Conservation (phyloP, 1,140 invertebrate species). For the Laodelphax striatellus region DNA sequence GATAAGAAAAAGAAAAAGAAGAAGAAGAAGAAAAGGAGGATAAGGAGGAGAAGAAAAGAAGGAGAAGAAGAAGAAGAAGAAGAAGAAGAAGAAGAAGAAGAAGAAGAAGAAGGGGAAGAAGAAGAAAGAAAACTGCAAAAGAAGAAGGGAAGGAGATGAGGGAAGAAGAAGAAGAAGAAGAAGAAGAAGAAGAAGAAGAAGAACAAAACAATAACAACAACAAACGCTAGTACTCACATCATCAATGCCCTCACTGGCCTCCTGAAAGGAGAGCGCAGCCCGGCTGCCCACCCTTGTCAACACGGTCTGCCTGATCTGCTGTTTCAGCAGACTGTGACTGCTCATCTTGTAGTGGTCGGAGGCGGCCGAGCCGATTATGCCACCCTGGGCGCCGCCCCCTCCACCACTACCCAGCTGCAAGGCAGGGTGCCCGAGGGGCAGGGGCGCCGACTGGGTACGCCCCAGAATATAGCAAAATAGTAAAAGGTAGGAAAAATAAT, state of each 20-base stretch:
- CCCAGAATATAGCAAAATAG: too few species aligned
- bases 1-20: too few species aligned
- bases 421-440: slow-evolving; percentile 91
- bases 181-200: too few species aligned
- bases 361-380: slow-evolving; percentile 40
- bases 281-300: slow-evolving; percentile 25
- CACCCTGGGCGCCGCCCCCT: slow-evolving; percentile 7
- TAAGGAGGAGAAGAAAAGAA: too few species aligned
- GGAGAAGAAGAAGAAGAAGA: too few species aligned
- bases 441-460: slow-evolving; percentile 88
- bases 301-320: slow-evolving; percentile 67
- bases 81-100: too few species aligned
- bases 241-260: slow-evolving; percentile 45
- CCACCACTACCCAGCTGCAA: slow-evolving; percentile 39
- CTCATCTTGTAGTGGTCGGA: slow-evolving; percentile 42
- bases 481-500: too few species aligned
- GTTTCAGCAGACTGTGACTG: slow-evolving; percentile 41
- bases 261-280: slow-evolving; percentile 46
- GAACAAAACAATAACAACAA: background rate
- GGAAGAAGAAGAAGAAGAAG: too few species aligned
- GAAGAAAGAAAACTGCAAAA: too few species aligned
- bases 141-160: too few species aligned
- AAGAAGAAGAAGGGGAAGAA: too few species aligned
- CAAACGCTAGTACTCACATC: slow-evolving; percentile 35
- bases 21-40: too few species aligned